Base-by-base conservation (phyloP, 2,888 invertebrate species). In the Lissocephala sabroskyi region DNA sequence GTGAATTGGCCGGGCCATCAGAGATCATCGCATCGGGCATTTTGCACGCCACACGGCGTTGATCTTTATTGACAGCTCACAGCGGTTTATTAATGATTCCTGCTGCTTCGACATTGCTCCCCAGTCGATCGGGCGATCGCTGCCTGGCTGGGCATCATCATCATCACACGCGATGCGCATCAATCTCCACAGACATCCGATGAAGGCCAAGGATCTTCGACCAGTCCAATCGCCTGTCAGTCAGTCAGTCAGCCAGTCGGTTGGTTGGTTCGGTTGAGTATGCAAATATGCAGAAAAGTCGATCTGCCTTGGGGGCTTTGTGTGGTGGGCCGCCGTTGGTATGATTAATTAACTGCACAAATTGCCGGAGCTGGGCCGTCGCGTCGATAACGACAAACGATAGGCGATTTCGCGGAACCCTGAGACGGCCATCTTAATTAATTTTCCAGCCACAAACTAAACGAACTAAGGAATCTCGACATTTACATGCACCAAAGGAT, bases 11-110 rank as follows among this genome's bases (percentile, higher is more conserved):
- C n/a, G 30, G 35, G 16, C 7, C 14, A 7, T 9, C 45, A 44
- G 5, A 35, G 33, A 41, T 44, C 44, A n/a, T n/a, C 17, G 10
- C 36, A 41, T 3, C 14, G 45, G 19, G 43, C 54, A 50, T 51
- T 48, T 48, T 48, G 51, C 53, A 53, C 53, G 45, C 54, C 45
- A 48, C n/a, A n/a, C 48, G 45, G 48, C 74, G 64, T 65, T 79
- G 79, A 80, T 79, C 65, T 73, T 79, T 79, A 79, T 79, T 79
- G 78, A 79, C 78, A 79, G 79, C 80, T 79, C 78, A 70, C 78
- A 80, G 80, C 78, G 79, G 78, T 78, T 80, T 78, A 80, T 79
- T 79, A 78, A 79, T 79, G 80, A 80, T 80, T n/a, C 67, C 62
- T 67, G 78, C 79, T 63, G 79, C 53, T 63, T 39, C 46, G 35